Base-by-base conservation (phyloP, 2,797 vertebrate species). In the Sebastes taczanowskii region DNA sequence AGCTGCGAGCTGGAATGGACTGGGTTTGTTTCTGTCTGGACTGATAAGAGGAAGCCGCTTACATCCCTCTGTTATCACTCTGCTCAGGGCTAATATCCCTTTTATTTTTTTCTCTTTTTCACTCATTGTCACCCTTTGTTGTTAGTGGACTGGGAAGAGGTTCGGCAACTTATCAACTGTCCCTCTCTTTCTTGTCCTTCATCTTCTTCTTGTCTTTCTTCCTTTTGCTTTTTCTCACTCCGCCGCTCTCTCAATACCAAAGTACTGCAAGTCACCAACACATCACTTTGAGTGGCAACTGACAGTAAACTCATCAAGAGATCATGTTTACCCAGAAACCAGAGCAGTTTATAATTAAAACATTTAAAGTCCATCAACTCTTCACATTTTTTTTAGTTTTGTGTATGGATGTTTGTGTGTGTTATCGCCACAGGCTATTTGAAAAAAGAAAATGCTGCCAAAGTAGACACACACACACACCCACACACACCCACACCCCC, bases 21-120 rank as follows among this genome's bases (percentile, higher is more conserved):
- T 77, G 81, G 84, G 85, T 89, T 92, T 89, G 85, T 94, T 92
- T 92, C 93, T 94, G 92, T 86, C 85, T 80, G 90, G 79, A 86
- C 89, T 86, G 94, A 95, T 95, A 95, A 94, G 92, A 92, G 91
- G 90, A 94, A 95, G 92, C 93, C 72, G 93, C 92, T 94, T 94
- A 94, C 82, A 91, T 87, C 84, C 89, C 78, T 86, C 85, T 83
- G 92, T 94, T 94, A 94, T 94, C 94, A 83, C 87, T 83, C 72
- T 77, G 87, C 92, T 94, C 91, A 89, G 89, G 92, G 93, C 92
- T 90, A 94, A 92, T 95, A 93, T 93, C 86, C 87, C 89, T 89
- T 93, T 92, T 92, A 65, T 88, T 90, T 90, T 34, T 86, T 87
- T 80, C 65, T 56, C 75, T 80, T 68, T 85, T 86, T 88, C 81